These are phyloP conservation scores for Xenotilapia caudafasciata DNA, from an alignment of 2,113 vertebrate species.

Conservation along the genomic window DNA sequence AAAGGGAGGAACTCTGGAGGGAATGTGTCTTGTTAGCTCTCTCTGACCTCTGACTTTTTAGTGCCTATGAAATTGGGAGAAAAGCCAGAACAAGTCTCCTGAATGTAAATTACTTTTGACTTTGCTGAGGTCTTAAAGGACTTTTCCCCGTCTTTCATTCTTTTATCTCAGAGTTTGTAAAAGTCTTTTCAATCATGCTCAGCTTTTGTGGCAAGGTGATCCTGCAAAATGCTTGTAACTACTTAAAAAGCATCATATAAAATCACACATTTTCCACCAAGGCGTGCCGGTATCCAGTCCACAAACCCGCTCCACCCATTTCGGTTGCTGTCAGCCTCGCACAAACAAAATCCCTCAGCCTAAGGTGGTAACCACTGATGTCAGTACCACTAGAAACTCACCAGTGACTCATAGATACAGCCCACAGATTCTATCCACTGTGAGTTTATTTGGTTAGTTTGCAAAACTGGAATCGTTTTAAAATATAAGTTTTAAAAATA, in stretches of 20 bases:
- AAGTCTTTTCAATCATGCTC: not conserved
- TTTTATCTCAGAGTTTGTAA: not conserved
- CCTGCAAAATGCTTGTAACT: not conserved
- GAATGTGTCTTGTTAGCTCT: conserved; percentile 4
- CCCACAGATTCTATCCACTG: not conserved
- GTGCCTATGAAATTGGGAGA: conserved; percentile 9
- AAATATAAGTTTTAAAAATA: not conserved
- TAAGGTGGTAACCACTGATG: not conserved
- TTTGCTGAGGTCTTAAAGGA: not conserved
- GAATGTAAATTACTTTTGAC: conserved; percentile 36
- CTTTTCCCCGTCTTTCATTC: not conserved
- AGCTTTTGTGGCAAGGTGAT: not conserved
- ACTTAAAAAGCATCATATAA: not conserved
- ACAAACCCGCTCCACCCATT: not conserved
- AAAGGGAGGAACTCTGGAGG: not conserved
- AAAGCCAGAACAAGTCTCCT: not conserved
- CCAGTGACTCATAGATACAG: not conserved
- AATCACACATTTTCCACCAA: not conserved
- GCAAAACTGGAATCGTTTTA: not conserved
- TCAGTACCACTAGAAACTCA: not conserved
- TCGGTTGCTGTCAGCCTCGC: not conserved
- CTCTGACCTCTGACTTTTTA: conserved; percentile 4
- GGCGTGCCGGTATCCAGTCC: not conserved
- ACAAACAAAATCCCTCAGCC: not conserved
- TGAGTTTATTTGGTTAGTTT: not conserved